Evolutionary conservation across 2,113 vertebrate species (phyloP).

Genomic region (Sceloporus tristichus): DNA sequence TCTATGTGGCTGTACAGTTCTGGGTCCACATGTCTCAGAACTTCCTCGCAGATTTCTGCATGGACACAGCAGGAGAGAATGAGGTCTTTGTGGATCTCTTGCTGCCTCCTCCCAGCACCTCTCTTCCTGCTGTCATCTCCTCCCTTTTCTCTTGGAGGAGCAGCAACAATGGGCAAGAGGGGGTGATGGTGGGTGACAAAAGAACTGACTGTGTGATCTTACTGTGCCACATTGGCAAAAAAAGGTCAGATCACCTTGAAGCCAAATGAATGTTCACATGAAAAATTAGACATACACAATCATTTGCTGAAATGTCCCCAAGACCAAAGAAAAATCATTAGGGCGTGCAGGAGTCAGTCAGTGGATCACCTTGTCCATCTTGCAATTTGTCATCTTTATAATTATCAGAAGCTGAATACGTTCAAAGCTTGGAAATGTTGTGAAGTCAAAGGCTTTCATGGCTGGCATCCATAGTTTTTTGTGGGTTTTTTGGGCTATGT

Average conservation of each 20-base stretch:
- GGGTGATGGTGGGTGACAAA: no score
- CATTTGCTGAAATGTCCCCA: not conserved
- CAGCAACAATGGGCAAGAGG: not conserved
- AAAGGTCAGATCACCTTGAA: not conserved
- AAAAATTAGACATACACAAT: not conserved
- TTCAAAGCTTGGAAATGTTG: no score
- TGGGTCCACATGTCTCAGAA: constrained; percentile 38
- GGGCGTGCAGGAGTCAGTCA: no score
- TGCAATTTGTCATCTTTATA: not conserved
- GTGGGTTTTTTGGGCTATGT: no score
- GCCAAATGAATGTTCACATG: not conserved
- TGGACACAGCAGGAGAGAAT: not conserved
- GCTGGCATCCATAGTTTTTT: no score
- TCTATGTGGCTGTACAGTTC: constrained; percentile 49
- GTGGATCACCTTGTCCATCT: not conserved
- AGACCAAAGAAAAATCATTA: no score
- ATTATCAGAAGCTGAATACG: not conserved
- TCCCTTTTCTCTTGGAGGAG: not conserved
- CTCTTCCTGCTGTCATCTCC: not conserved
- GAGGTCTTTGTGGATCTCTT: not conserved
- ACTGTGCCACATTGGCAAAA: no score
- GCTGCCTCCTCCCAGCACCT: no score
- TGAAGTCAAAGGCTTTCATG: no score
- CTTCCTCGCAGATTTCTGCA: constrained; percentile 39
- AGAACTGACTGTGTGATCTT: no score